phyloP scores from a whole-genome alignment of 2,888 invertebrate species.

The Rotaria macrura region DNA sequence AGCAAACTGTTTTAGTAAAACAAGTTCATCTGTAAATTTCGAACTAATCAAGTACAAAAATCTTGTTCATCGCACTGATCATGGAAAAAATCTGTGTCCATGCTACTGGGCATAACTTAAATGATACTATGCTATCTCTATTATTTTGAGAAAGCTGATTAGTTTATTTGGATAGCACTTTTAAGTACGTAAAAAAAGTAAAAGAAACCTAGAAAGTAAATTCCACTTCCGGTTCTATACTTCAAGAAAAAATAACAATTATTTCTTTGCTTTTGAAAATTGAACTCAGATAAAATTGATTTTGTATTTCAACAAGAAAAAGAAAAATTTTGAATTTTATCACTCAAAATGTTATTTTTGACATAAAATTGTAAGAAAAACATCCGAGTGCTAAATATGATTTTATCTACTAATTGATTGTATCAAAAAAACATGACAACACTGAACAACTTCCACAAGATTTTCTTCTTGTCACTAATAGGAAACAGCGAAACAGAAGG shows the following conservation, averaged over 20 bases:
- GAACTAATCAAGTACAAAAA: too few species aligned
- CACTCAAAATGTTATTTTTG: background rate
- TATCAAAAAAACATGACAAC: background rate
- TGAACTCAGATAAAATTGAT: background rate
- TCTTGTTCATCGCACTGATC: too few species aligned
- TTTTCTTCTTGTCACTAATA: background rate
- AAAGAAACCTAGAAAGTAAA: background rate
- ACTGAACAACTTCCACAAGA: too few species aligned
- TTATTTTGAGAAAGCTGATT: background rate
- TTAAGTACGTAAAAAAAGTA: background rate
- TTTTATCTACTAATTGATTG: background rate
- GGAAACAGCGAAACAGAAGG: background rate
- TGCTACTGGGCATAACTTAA: background rate
- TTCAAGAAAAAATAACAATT: background rate
- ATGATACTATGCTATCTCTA: background rate
- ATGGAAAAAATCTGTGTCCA: too few species aligned
- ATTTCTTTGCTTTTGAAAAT: background rate
- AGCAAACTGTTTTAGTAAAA: too few species aligned
- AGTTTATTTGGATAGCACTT: background rate
- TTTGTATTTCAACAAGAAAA: background rate
- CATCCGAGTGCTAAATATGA: background rate
- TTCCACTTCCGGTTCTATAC: background rate
- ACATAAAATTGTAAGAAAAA: background rate
- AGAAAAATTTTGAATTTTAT: background rate
- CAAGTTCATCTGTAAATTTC: too few species aligned